Percentiles rank a stretch among this genome's conserved stretches.
phyloP scores from a whole-genome alignment of 2,888 invertebrate species.

The Sturmia bella region DNA sequence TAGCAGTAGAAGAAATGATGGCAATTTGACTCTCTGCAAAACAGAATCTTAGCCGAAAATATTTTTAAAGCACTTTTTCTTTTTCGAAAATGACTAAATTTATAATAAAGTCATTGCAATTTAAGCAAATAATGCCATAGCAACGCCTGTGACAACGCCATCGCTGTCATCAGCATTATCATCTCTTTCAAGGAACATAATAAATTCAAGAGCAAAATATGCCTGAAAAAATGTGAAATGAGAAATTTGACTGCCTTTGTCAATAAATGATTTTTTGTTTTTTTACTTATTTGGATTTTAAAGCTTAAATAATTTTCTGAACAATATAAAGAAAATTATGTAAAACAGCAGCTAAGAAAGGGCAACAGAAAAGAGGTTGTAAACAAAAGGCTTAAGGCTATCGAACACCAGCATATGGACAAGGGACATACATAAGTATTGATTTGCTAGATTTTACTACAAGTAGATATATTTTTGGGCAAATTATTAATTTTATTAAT shows the following conservation, averaged over 20 bases:
- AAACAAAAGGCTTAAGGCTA: too few relatives aligned
- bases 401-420: too few relatives aligned
- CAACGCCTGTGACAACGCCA: slow-evolving; percentile 12
- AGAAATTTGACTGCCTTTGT: slow-evolving; percentile 44
- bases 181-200: slow-evolving; percentile 19
- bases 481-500: too few relatives aligned
- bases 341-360: too few relatives aligned
- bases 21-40: not conserved
- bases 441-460: too few relatives aligned
- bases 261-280: slow-evolving; percentile 9
- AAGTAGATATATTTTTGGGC: too few relatives aligned
- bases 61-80: slow-evolving; percentile 22
- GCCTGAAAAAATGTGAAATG: slow-evolving; percentile 12
- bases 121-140: slow-evolving; percentile 14
- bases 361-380: too few relatives aligned
- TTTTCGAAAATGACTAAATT: slow-evolving; percentile 27
- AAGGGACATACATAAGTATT: too few relatives aligned
- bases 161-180: slow-evolving; percentile 40
- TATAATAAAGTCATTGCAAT: slow-evolving; percentile 44
- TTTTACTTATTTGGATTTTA: not conserved
- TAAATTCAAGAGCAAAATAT: slow-evolving; percentile 22
- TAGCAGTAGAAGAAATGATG: not conserved
- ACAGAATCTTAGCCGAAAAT: not conserved
- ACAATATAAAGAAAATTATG: too few relatives aligned
- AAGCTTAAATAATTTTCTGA: not conserved